Evolutionary conservation across 2,888 invertebrate genomes (phyloP).

Genomic region (Andrena chrysosceles): DNA sequence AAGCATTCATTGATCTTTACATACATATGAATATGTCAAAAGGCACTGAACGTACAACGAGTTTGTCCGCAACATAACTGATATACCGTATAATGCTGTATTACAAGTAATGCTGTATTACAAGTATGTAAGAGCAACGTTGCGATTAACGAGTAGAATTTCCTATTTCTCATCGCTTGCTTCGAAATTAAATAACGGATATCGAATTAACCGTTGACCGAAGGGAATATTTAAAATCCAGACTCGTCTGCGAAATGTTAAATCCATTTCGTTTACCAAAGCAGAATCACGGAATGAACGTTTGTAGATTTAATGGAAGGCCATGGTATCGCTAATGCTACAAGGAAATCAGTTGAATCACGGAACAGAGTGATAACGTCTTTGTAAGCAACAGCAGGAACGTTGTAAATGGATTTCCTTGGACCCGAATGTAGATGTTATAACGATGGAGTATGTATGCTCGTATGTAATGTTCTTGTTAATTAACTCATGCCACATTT

Average conservation of each 20-base stretch:
- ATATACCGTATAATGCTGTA: constrained; percentile 16
- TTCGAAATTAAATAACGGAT: neutral
- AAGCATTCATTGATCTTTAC: constrained; percentile 49
- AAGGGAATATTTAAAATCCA: neutral
- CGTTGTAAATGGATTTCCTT: constrained; percentile 32
- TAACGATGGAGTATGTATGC: constrained; percentile 25
- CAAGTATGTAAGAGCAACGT: constrained; percentile 23
- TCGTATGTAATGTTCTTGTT: constrained; percentile 14
- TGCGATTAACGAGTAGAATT: constrained; percentile 14
- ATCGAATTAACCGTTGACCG: neutral
- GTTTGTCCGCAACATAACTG: constrained; percentile 53
- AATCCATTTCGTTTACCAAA: neutral
- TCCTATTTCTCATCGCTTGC: neutral
- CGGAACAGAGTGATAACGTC: neutral
- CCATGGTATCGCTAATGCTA: neutral
- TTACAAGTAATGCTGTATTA: constrained; percentile 22
- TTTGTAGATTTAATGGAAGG: neutral
- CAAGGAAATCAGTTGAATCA: constrained; percentile 10
- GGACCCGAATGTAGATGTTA: constrained; percentile 37
- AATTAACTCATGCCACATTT: constrained; percentile 14
- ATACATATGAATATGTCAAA: constrained; percentile 65
- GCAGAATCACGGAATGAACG: neutral
- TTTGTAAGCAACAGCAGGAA: constrained; percentile 21
- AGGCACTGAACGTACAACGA: constrained; percentile 79
- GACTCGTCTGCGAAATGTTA: neutral